Evolutionary conservation across 2,888 invertebrate species (phyloP), one percentile per base, ranked within the genome.

Genomic region (Rotaria socialis): DNA sequence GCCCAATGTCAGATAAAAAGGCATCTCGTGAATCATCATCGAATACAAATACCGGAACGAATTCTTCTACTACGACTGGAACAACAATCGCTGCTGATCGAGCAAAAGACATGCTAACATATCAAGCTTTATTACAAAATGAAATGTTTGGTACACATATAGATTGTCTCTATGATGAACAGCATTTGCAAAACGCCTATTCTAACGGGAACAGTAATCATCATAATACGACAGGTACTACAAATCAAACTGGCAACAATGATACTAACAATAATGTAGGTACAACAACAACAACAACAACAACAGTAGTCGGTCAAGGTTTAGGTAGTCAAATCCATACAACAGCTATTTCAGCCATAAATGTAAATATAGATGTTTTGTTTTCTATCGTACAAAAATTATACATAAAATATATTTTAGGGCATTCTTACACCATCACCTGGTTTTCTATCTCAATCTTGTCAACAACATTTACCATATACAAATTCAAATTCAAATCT

Each of bases 61-160:
- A 47, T 80, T 47, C 43, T 47, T 11, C 43, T 10, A 11, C 80
- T 4, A 11, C 47, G 11, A 80, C 14, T 80, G 80, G 80, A n/a
- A 47, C 80, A 80, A 67, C 67, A 7, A 6, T 27, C 14, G 67
- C 67, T 7, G 67, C 67, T 19, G 80, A 80, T 47, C 24, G 80
- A 47, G n/a, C 80, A 0, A 80, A 80, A 47, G 80, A 80, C n/a
- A 11, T 80, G 3, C 11, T 80, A 47, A 80, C 80, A 24, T 80
- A 80, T 80, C 80, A 80, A 80, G 80, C 80, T n/a, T n/a, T 80
- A 47, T 80, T 80, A 47, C 80, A 80, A 80, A 80, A 80, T 80
- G 80, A 80, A 80, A 80, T 80, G 47, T 80, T 80, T n/a, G 80
- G 80, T 14, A 80, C 80, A 80, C 43, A 47, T 8, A 80, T 80